Conservation (phyloP, 2,888 invertebrate species). For the Oscheius sp. region DNA sequence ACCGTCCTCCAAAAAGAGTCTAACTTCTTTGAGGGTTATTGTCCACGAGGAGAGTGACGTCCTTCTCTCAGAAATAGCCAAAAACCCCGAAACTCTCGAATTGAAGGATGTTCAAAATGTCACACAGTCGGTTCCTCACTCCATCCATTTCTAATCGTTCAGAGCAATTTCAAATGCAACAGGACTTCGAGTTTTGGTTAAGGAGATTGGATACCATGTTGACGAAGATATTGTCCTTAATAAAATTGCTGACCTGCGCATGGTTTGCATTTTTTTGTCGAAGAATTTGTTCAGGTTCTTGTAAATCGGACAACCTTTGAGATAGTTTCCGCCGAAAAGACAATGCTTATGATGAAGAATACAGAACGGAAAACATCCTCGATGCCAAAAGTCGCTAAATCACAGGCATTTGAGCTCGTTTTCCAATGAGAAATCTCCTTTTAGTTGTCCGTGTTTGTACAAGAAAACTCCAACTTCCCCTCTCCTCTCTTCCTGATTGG, state of each 20-base stretch:
- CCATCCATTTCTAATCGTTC: background rate
- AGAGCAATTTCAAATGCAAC: slow-evolving; percentile 23
- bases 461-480: slow-evolving; percentile 3
- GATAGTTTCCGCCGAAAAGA: slow-evolving; percentile 14
- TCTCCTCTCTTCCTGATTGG: slow-evolving; percentile 12
- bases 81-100: slow-evolving; percentile 12
- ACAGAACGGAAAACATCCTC: background rate
- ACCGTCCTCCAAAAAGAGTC: slow-evolving; percentile 13
- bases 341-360: slow-evolving; percentile 5
- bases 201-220: slow-evolving; percentile 19
- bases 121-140: slow-evolving; percentile 2
- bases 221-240: slow-evolving; percentile 14
- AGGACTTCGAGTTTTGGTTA: slow-evolving; percentile 16
- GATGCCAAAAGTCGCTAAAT: slow-evolving; percentile 2
- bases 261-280: background rate
- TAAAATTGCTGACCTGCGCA: slow-evolving; percentile 10
- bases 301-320: slow-evolving; percentile 15
- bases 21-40: slow-evolving; percentile 1
- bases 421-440: background rate
- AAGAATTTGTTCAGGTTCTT: slow-evolving; percentile 4
- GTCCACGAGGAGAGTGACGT: slow-evolving; percentile 29
- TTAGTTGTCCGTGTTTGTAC: background rate
- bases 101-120: slow-evolving; percentile 5
- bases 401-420: background rate
- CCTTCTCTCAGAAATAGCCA: background rate